Evolutionary conservation across 2,797 vertebrate genomes (phyloP).

Genomic region (Yasuhikotakia modesta): DNA sequence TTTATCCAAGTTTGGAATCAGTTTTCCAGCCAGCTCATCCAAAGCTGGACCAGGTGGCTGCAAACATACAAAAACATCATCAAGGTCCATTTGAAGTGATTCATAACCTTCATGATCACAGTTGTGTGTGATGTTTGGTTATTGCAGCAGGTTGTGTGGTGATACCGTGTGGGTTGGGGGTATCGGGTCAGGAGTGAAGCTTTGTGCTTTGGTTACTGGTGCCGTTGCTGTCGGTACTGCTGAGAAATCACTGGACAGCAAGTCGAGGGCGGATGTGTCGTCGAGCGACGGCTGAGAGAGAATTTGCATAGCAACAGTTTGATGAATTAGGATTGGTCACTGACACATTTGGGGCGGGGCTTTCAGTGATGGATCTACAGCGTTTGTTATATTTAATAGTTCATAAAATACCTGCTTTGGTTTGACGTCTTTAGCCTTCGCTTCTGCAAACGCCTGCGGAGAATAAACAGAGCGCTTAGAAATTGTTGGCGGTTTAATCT

Average conservation of each 20-base stretch:
- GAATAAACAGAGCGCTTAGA: not conserved
- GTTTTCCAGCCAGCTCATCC: constrained; percentile 64
- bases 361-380: no score
- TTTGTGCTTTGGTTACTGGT: constrained; percentile 26
- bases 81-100: not conserved
- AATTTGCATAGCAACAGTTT: not conserved
- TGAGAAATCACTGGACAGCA: constrained; percentile 73
- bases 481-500: no score
- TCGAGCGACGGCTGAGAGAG: constrained; percentile 64
- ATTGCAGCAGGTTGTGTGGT: not conserved
- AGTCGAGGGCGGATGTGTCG: constrained; percentile 70
- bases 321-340: no score
- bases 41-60: constrained; percentile 59
- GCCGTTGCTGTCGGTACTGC: constrained; percentile 7
- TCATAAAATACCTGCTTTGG: constrained; percentile 66
- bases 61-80: not conserved
- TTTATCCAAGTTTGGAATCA: constrained; percentile 67
- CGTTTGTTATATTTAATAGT: no score
- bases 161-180: constrained; percentile 44
- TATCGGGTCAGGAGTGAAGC: constrained; percentile 36
- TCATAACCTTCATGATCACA: no score
- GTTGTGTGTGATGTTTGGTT: not conserved
- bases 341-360: no score
- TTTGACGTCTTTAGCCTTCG: constrained; percentile 50
- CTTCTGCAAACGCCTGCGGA: constrained; percentile 63